Base-by-base conservation (phyloP, 2,113 vertebrate genomes). In the Chionodraco myersi region DNA sequence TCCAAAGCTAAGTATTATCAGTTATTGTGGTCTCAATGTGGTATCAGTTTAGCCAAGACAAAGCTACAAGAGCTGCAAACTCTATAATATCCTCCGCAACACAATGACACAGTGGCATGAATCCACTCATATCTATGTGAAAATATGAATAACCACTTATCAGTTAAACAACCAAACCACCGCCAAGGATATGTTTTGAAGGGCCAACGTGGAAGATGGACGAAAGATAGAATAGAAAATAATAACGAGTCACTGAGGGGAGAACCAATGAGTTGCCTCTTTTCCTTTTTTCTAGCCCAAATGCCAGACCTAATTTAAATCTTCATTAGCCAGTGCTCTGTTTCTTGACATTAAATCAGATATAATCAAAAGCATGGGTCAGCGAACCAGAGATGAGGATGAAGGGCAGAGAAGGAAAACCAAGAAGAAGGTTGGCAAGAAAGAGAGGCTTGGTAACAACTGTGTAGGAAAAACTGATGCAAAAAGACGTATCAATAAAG, bases 281-380 rank as follows among this genome's bases (percentile, higher is more conserved):
- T 41, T 36, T 16, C 54, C 11, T 13, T 21, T 3, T 44, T 44
- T 51, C 4, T 1, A 36, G 45, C 48, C 0, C 8, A 4, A 0
- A 2, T 44, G 65, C 51, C 72, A 3, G 11, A 15, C 7, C 44
- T 16, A 11, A 70, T 81, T 75, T 70, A 81, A 75, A 57, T 63
- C 79, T 26, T 58, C 41, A 80, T 80, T 74, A 80, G 56, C 21
- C 3, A 6, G 54, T n/a, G 51, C 12, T 47, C 56, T n/a, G 15
- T 21, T 16, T 44, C 26, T 71, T 54, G 53, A 72, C 47, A 12
- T 23, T 14, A 66, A 72, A 57, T 66, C 69, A 66, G 45, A 59
- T 34, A 5, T 15, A 72, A 72, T 80, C 30, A 79, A 80, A 72
- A 34, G 11, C 49, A 6, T 9, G 23, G n/a, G 47, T 60, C 34